Base-by-base conservation (phyloP, 2,113 vertebrate species). In the Indicator indicator region DNA sequence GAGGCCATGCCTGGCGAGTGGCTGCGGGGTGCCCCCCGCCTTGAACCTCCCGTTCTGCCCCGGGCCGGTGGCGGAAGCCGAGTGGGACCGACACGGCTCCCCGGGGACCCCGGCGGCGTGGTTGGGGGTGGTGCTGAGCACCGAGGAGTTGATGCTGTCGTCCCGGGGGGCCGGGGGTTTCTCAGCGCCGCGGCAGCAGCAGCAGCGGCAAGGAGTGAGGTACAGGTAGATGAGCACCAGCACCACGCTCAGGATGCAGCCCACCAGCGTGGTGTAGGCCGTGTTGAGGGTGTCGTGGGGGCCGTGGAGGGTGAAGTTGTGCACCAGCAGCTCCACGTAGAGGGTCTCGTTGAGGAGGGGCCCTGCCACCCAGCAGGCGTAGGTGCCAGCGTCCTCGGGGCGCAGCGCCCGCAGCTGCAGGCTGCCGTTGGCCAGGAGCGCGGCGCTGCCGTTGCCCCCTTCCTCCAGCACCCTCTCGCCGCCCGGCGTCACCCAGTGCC, bases 151-250 rank as follows among this genome's bases (percentile, higher is more conserved):
- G 96, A 99, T 98, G 96, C 99, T 99, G 97, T 99, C 99, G 33
- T 99, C 99, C 0, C 98, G 98, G 4, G 98, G 98, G 7, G 96
- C 83, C 50, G 98, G 98, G 1, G 98, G 97, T 67, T 98, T 99
- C 70, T 98, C 98, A 2, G 95, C n/a, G 17, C 94, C 96, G 3
- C 98, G 97, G 95, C 99, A 99, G 97, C 99, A 99, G 97, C 99
- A 99, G 96, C 99, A 99, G 93, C 98, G 99, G 72, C 99, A 99
- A 1, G 99, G 99, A 1, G 99, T 99, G 95, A 99, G 97, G 95
- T 99, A 99, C 94, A 99, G 98, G 94, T 99, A 99, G 96, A 99
- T 99, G 80, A 99, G 98, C 40, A 99, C 99, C 93, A 99, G 97
- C 88, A 99, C 98, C 87, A 99, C 99, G 28, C 99, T 99, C 73